Evolutionary conservation across 2,113 vertebrate species (phyloP), one percentile per base, ranked within the genome.

Genomic region (Engystomops pustulosus): DNA sequence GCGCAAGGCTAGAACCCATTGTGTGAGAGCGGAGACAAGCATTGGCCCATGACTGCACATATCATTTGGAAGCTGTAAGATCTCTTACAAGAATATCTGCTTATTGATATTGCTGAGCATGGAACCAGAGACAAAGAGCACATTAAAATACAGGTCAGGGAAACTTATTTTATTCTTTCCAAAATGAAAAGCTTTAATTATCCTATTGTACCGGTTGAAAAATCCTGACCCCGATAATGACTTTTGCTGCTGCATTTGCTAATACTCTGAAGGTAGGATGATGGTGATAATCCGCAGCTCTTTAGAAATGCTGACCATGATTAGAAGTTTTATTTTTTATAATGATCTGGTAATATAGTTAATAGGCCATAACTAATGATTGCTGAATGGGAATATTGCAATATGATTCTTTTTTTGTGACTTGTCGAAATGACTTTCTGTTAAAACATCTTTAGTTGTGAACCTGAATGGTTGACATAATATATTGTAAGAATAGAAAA

Each of bases 341-440:
- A 84, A 84, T 84, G 72, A 78, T 78, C 74, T 69, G 47, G 82
- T 84, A 84, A 78, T 84, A 60, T 84, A 84, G 82, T 76, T 84
- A 84, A 84, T 84, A 69, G 67, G 47, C 74, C 82, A 78, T 78
- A 58, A 51, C 82, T 78, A 84, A 84, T 84, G 82, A 69, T 84
- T 20, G 74, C 74, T 69, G 60, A 77, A 78, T 77, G 65, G 12
- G 62, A 84, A 69, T 71, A 84, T 65, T 60, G 44, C 58, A 84
- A 51, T 77, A 27, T 84, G 77, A 77, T 84, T 84, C 74, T 53
- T 71, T 81, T 81, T 81, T 81, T 51, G 41, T 14, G 53, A 23
- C 44, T 15, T 68, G 36, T 1, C 14, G 38, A 67, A 67, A 65
- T 23, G 9, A 41, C 17, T 72, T 75, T 20, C 41, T 25, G 55